These are phyloP conservation scores for Aricia artaxerxes DNA, from an alignment of 2,888 invertebrate genomes.

Conservation along the genomic window DNA sequence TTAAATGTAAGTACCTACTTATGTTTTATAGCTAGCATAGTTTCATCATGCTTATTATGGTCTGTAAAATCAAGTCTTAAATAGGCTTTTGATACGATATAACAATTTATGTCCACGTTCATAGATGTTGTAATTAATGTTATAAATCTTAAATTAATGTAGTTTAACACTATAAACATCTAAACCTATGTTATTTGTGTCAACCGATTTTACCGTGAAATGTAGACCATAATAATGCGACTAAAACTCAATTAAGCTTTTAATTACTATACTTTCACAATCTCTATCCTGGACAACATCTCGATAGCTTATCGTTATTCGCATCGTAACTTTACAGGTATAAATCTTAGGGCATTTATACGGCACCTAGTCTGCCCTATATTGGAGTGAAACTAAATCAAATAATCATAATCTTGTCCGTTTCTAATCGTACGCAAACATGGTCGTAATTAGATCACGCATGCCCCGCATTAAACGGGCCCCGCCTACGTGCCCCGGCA, in stretches of 20 bases:
- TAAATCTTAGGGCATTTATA: background rate
- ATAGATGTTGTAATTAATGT: background rate
- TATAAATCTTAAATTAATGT: background rate
- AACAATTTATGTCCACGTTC: background rate
- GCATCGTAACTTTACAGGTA: background rate
- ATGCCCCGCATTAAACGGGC: slow-evolving; percentile 70
- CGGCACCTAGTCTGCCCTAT: slow-evolving; percentile 1
- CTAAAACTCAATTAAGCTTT: slow-evolving; percentile 1
- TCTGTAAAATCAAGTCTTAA: too few species aligned
- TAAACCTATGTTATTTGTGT: background rate
- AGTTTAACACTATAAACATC: background rate
- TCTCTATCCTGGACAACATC: background rate
- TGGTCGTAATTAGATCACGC: background rate
- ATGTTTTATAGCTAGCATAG: too few species aligned
- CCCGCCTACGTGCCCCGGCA: slow-evolving; percentile 75
- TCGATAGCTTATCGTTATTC: background rate
- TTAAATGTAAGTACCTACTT: too few species aligned
- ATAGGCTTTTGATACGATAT: background rate
- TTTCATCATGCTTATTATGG: too few species aligned
- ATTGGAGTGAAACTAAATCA: slow-evolving; percentile 2
- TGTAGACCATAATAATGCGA: background rate
- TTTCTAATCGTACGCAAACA: background rate
- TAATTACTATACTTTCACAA: slow-evolving; percentile 18
- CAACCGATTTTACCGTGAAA: slow-evolving; percentile 1
- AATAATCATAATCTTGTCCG: slow-evolving; percentile 1